A percentile compares a stretch with the other conserved stretches of the same genome.
Conservation (phyloP, 2,888 invertebrate species). For the Drosophila austrosaltans region DNA sequence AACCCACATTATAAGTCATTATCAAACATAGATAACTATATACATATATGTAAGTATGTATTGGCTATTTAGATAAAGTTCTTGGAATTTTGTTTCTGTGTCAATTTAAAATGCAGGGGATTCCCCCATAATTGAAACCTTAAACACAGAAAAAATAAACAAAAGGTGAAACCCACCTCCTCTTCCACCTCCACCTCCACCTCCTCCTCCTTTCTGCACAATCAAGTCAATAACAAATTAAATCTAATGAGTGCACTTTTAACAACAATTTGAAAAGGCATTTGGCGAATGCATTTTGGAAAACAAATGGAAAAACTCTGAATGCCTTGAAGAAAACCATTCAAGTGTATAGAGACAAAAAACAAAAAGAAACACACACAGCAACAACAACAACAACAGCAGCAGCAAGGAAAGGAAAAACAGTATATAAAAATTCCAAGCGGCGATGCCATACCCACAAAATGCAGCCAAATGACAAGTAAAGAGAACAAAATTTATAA, state of each 20-base stretch:
- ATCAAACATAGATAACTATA: too few relatives aligned
- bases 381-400: neutral
- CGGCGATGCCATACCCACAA: slow-evolving; percentile 61
- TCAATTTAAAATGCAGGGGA: neutral
- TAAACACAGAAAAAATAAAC: neutral
- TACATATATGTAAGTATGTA: too few relatives aligned
- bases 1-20: too few relatives aligned
- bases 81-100: neutral
- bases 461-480: slow-evolving; percentile 48
- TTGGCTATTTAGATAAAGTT: neutral
- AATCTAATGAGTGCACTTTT: slow-evolving; percentile 73
- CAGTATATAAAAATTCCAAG: slow-evolving; percentile 35
- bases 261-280: slow-evolving; percentile 44
- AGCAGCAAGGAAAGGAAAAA: slow-evolving; percentile 29
- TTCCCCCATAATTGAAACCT: neutral
- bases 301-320: slow-evolving; percentile 63
- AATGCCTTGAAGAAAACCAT: slow-evolving; percentile 76
- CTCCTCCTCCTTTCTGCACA: neutral
- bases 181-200: too few relatives aligned
- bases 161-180: slow-evolving; percentile 7
- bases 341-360: slow-evolving; percentile 62
- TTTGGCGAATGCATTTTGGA: slow-evolving; percentile 63
- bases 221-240: slow-evolving; percentile 51
- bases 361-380: slow-evolving; percentile 15
- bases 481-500: slow-evolving; percentile 50